Base-by-base conservation (phyloP, 2,113 vertebrate species). In the Butorides virescens region DNA sequence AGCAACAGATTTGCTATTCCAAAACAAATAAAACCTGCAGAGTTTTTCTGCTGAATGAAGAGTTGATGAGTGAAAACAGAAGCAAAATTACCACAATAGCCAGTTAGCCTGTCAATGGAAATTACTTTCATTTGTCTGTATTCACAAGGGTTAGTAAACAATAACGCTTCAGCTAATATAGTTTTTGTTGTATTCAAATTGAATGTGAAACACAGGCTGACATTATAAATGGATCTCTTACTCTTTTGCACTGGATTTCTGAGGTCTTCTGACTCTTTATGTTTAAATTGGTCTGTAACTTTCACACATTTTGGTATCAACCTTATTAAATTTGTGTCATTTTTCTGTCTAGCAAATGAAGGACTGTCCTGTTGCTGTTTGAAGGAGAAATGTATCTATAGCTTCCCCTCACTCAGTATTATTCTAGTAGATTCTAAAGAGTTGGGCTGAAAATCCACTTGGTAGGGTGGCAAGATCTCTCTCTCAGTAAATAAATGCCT, bases 141-240 rank as follows among this genome's bases (percentile, higher is more conserved):
- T 96, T 96, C 93, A 97, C 80, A 83, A 93, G 56, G 83, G 86
- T 96, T 96, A 96, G 96, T 96, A 97, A 98, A 98, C 95, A 97
- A 47, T 92, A 97, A 90, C 3, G 17, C 47, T 91, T 95, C 79
- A 93, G 90, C 81, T 96, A 97, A 96, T 94, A 91, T 4, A 66
- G 71, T 86, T 95, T 97, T 92, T 90, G 30, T 93, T 97, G 71
- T 50, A 75, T 86, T 95, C 78, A 97, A 97, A 98, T 93, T 96
- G 92, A 97, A 98, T 91, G 83, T 96, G 97, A 98, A 98, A 97
- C 94, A 91, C 52, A 90, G 95, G 79, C 92, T 95, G 86, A 88
- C 75, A 65, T 86, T 90, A 81, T 91, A 96, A 98, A 97, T 87
- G 19, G 81, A 90, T 94, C 36, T 72, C 36, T 93, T 93, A 83